phyloP scores from a whole-genome alignment of 2,888 invertebrate genomes.

The Antheraea assamensis region DNA sequence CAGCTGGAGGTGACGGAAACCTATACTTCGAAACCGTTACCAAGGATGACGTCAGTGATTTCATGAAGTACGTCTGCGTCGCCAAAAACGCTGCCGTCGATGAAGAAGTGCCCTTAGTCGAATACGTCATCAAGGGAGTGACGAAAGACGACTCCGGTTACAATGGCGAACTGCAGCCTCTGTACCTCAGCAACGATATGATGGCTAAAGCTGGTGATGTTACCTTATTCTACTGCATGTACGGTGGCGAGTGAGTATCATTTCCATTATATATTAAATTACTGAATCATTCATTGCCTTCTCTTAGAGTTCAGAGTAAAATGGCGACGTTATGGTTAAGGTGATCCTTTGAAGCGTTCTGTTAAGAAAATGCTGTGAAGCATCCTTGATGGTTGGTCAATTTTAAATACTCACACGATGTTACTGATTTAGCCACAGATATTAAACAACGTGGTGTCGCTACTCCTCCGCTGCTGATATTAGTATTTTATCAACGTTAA shows the following conservation, averaged over 20 bases:
- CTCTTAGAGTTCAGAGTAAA: too few species aligned
- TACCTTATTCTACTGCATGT: slow-evolving; percentile 67
- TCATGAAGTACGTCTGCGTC: slow-evolving; percentile 59
- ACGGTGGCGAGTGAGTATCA: slow-evolving; percentile 66
- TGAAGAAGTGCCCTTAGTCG: slow-evolving; percentile 51
- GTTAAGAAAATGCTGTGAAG: too few species aligned
- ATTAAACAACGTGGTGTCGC: too few species aligned
- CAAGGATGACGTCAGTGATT: slow-evolving; percentile 48
- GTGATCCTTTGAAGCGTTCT: too few species aligned
- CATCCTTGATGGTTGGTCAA: too few species aligned
- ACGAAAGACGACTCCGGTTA: slow-evolving; percentile 41
- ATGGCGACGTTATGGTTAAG: too few species aligned
- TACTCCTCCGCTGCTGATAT: too few species aligned
- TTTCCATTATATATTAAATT: neutral
- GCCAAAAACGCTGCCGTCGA: slow-evolving; percentile 55
- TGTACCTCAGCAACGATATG: slow-evolving; percentile 57
- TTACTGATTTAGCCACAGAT: too few species aligned
- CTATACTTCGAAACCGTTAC: slow-evolving; percentile 64
- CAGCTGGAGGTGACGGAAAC: slow-evolving; percentile 57
- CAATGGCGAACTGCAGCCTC: slow-evolving; percentile 53
- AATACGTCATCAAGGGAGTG: slow-evolving; percentile 54
- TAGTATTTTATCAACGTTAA: too few species aligned
- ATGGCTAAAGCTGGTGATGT: slow-evolving; percentile 51
- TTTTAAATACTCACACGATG: too few species aligned
- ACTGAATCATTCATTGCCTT: too few species aligned